Base-by-base conservation (phyloP, 2,113 vertebrate species). In the Nyctereutes procyonoides region DNA sequence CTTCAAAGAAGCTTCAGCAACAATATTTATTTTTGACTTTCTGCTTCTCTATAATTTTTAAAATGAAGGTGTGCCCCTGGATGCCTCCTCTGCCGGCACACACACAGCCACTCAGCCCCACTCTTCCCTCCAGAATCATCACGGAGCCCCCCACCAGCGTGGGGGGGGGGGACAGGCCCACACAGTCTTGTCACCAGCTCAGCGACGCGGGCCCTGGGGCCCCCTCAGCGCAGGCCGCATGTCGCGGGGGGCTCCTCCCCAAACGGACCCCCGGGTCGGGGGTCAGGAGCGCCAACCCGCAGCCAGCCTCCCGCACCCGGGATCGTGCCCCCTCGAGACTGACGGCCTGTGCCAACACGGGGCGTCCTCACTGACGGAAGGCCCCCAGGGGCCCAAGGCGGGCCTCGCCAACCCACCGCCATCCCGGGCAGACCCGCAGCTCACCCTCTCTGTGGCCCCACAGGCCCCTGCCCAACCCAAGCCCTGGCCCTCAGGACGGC, bases 11-110 rank as follows among this genome's bases (percentile, higher is more conserved):
- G 88, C 96, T 87, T 96, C 88, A 85, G 85, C 62, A 94, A 65
- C 90, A 95, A 17, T 88, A 82, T 97, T 97, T 97, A 98, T 90
- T 96, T 97, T 93, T 97, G 63, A 96, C 88, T 96, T 96, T 96
- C 92, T 93, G 76, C 94, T 98, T 84, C 97, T 96, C 96, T 96
- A 1, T 97, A 97, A 97, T 97, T 96, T 96, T 62, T 58, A 15
- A 97, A 98, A 94, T 96, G 93, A 98, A 96, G 94, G 95, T 79
- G 88, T 97, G 93, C 94, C 95, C 92, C 60, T 62, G 60, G 80
- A 74, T n/a, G 88, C 96, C 95, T 90, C 96, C 88, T 97, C 90
- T 5, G 0, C 90, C 32, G 95, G 96, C 97, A 90, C 80, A 77
- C 81, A 93, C 15, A 91, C 43, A 55, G 92, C 0, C 2, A 51